Percentiles rank a stretch among this genome's conserved stretches.
Evolutionary conservation across 2,888 invertebrate genomes (phyloP).

Genomic region (Frankliniella intonsa): DNA sequence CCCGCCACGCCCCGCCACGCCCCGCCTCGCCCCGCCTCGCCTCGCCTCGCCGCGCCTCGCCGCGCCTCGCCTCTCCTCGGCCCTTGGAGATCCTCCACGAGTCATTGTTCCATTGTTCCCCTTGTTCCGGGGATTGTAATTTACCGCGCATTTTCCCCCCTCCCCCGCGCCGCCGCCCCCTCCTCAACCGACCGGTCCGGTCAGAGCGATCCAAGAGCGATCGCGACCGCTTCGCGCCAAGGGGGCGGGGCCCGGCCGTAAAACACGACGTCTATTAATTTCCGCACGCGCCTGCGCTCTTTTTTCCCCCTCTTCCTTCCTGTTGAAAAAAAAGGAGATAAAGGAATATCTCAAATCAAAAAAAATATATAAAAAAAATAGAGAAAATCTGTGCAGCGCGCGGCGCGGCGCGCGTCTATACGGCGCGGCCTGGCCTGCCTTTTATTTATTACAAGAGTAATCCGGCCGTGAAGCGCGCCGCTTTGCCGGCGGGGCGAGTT

Average conservation of each 20-base stretch:
- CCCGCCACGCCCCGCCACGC: neutral
- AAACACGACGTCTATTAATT: no score
- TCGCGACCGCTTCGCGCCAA: neutral
- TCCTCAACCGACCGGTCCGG: neutral
- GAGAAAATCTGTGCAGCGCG: no score
- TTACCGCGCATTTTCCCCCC: neutral
- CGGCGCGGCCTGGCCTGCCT: no score
- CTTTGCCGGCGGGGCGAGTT: neutral
- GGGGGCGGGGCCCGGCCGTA: neutral
- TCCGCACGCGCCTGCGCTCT: no score
- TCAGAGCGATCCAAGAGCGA: neutral
- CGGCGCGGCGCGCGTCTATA: no score
- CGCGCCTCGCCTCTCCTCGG: neutral
- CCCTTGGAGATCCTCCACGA: neutral
- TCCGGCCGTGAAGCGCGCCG: no score
- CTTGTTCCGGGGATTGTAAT: conserved; percentile 26
- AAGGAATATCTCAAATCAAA: no score
- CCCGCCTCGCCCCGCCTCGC: neutral
- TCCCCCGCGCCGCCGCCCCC: neutral
- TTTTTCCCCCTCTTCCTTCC: no score
- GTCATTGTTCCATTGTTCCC: conserved; percentile 26
- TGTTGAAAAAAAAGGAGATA: neutral
- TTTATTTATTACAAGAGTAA: no score
- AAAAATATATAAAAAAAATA: no score
- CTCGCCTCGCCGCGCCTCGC: neutral